phyloP scores from a whole-genome alignment of 2,113 vertebrate genomes.

The Rhinoderma darwinii region DNA sequence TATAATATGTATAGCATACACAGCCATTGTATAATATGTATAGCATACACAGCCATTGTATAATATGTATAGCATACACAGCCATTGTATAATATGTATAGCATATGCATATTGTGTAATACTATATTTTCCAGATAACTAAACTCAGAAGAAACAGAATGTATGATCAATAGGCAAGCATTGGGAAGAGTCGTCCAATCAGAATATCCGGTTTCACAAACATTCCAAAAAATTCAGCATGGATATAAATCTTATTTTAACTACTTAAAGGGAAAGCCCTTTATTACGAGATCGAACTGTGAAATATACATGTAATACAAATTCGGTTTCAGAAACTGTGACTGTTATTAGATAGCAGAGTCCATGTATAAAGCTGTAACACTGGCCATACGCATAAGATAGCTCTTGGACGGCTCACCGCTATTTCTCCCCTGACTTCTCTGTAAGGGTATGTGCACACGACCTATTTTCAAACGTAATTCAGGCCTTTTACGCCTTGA shows the following conservation, averaged over 20 bases:
- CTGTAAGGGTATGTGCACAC: too few species aligned
- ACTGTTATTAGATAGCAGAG: too few species aligned
- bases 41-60: too few species aligned
- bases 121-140: not conserved
- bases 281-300: not conserved
- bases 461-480: too few species aligned
- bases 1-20: too few species aligned
- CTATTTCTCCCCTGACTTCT: too few species aligned
- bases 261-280: not conserved
- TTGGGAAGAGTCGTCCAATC: not conserved
- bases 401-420: too few species aligned
- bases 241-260: not conserved
- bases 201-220: too few species aligned
- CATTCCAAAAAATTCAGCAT: not conserved
- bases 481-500: too few species aligned
- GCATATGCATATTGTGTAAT: not conserved
- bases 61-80: not conserved
- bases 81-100: not conserved
- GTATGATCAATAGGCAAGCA: conserved; percentile 22
- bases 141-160: not conserved
- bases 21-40: too few species aligned
- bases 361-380: too few species aligned
- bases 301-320: not conserved
- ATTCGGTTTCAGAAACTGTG: not conserved
- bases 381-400: too few species aligned